These are phyloP conservation scores for Micromesistius poutassou DNA, from an alignment of 2,797 vertebrate genomes.

Conservation along the genomic window DNA sequence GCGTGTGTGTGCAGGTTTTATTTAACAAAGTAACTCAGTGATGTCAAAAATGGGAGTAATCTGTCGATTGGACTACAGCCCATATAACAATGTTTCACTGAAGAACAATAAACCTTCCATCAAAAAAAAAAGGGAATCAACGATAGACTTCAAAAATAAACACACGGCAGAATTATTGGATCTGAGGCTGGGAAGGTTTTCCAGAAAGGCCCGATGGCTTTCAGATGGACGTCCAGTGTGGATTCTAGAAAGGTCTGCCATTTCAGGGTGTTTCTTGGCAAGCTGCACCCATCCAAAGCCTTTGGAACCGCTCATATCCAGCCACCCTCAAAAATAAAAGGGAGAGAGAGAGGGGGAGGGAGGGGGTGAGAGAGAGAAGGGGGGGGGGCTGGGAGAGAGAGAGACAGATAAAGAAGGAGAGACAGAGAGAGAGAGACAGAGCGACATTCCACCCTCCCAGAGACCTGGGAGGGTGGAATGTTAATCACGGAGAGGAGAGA, in stretches of 20 bases:
- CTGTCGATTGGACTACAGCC: slow-evolving; percentile 22
- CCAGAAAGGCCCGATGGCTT: slow-evolving; percentile 72
- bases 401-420: slow-evolving; percentile 12
- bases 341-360: slow-evolving; percentile 8
- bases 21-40: neutral
- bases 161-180: slow-evolving; percentile 52
- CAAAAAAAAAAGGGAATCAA: slow-evolving; percentile 44
- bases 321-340: slow-evolving; percentile 10
- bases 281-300: slow-evolving; percentile 53
- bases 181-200: slow-evolving; percentile 53
- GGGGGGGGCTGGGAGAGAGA: slow-evolving; percentile 62
- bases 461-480: slow-evolving; percentile 67
- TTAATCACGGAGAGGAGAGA: slow-evolving; percentile 52
- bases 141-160: slow-evolving; percentile 58
- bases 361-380: slow-evolving; percentile 28
- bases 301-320: neutral
- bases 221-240: slow-evolving; percentile 75
- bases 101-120: slow-evolving; percentile 57
- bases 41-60: neutral
- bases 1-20: neutral
- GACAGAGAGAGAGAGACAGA: slow-evolving; percentile 21
- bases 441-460: no score
- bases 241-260: slow-evolving; percentile 62
- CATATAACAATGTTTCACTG: slow-evolving; percentile 56
- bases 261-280: slow-evolving; percentile 74